phyloP scores from a whole-genome alignment of 2,888 invertebrate species.

The Tachystola acroxantha region DNA sequence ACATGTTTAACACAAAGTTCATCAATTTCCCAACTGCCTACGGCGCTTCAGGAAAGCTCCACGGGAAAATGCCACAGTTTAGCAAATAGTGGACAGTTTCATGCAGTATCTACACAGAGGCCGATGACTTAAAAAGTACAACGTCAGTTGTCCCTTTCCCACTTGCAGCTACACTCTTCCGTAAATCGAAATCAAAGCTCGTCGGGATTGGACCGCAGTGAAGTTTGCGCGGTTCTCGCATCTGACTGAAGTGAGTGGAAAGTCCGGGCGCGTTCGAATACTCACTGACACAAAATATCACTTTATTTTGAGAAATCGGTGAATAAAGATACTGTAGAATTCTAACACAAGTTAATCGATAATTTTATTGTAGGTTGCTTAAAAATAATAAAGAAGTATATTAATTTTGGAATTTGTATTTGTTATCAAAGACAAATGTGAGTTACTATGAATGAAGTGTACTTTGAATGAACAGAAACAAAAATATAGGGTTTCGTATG shows the following conservation, averaged over 20 bases:
- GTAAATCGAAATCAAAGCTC: conserved; percentile 78
- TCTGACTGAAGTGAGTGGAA: conserved; percentile 47
- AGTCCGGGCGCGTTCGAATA: conserved; percentile 41
- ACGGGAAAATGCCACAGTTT: conserved; percentile 48
- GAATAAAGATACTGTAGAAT: no score
- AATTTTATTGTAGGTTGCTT: no score
- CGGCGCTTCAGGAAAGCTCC: neutral
- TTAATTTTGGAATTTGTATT: no score
- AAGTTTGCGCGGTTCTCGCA: conserved; percentile 46
- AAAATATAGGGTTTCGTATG: conserved; percentile 23
- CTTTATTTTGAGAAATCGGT: neutral
- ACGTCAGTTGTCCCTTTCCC: conserved; percentile 49
- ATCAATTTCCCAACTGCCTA: conserved; percentile 3
- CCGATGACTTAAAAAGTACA: conserved; percentile 69
- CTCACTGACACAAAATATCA: no score
- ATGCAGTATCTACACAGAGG: conserved; percentile 64
- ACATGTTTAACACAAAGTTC: no score
- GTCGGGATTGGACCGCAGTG: conserved; percentile 62
- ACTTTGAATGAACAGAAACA: neutral
- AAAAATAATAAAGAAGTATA: no score
- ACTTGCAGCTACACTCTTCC: conserved; percentile 64
- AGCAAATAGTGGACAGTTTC: conserved; percentile 47
- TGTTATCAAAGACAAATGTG: no score
- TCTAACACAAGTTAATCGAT: no score
- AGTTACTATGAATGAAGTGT: no score